A percentile compares a stretch with the other conserved stretches of the same genome.
Evolutionary conservation across 2,888 invertebrate species (phyloP).

Genomic region (Lithosia quadra): DNA sequence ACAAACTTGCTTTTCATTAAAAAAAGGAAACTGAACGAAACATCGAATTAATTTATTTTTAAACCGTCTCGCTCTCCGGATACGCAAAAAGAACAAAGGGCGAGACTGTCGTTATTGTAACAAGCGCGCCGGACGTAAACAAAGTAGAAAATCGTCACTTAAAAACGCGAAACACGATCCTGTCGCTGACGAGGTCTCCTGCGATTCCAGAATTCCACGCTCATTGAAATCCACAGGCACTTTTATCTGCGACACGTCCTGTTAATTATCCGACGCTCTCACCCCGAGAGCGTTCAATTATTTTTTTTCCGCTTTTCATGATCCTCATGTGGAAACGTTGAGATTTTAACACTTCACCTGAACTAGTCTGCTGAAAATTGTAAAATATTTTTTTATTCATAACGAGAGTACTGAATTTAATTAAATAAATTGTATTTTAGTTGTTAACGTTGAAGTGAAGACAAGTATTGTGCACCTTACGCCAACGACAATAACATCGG

Average conservation of each 20-base stretch:
- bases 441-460: slow-evolving; percentile 61
- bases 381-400: slow-evolving; percentile 71
- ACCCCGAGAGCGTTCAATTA: slow-evolving; percentile 82
- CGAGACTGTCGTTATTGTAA: slow-evolving; percentile 65
- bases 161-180: slow-evolving; percentile 72
- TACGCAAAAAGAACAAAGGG: slow-evolving; percentile 60
- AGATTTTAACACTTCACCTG: slow-evolving; percentile 86
- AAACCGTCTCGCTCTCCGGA: slow-evolving; percentile 54
- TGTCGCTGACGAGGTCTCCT: slow-evolving; percentile 63
- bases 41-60: slow-evolving; percentile 66
- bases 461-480: slow-evolving; percentile 61
- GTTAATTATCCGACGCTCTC: slow-evolving; percentile 85
- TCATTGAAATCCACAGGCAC: slow-evolving; percentile 81
- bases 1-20: slow-evolving; percentile 46
- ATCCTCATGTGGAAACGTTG: slow-evolving; percentile 83
- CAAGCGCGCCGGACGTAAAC: slow-evolving; percentile 68
- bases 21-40: slow-evolving; percentile 46
- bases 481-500: slow-evolving; percentile 41
- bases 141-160: slow-evolving; percentile 77
- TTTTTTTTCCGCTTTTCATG: slow-evolving; percentile 81
- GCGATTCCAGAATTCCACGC: slow-evolving; percentile 71
- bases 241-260: slow-evolving; percentile 85
- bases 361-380: slow-evolving; percentile 79
- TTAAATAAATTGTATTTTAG: slow-evolving; percentile 79
- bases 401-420: slow-evolving; percentile 75